Conservation (phyloP, 1,140 invertebrate species). For the Lucilia cuprina region DNA sequence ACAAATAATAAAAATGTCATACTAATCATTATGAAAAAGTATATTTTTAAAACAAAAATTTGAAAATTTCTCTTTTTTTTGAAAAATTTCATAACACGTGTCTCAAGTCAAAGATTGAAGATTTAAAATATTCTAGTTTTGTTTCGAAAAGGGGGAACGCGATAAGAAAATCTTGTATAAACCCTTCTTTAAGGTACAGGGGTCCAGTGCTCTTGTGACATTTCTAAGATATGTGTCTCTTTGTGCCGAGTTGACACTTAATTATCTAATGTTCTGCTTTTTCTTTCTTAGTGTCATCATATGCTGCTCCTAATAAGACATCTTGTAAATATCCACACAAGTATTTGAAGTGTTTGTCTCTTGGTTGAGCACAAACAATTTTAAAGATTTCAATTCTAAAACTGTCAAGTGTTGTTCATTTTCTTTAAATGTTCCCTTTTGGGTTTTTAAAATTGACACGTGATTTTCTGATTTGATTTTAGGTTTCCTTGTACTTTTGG, state of each 20-base stretch:
- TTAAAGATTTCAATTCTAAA: neutral
- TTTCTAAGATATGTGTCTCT: neutral
- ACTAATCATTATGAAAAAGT: neutral
- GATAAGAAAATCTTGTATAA: neutral
- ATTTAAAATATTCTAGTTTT: neutral
- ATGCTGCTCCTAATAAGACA: neutral
- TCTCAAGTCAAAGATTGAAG: neutral
- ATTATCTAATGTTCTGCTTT: neutral
- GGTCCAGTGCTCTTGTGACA: neutral
- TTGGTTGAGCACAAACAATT: neutral
- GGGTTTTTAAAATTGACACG: neutral
- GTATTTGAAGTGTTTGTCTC: neutral
- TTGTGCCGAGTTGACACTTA: neutral
- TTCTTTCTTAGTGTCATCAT: neutral
- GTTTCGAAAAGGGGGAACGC: neutral
- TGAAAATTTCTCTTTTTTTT: neutral
- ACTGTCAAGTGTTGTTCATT: neutral
- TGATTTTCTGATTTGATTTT: conserved; percentile 14
- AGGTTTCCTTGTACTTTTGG: neutral
- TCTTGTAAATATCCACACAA: neutral
- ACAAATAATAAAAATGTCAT: conserved; percentile 4
- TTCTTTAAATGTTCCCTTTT: neutral
- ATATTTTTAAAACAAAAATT: neutral
- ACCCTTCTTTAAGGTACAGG: neutral
- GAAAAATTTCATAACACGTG: neutral